Evolutionary conservation across 2,888 invertebrate species (phyloP), one percentile per base, ranked within the genome.

Genomic region (Agrochola litura): DNA sequence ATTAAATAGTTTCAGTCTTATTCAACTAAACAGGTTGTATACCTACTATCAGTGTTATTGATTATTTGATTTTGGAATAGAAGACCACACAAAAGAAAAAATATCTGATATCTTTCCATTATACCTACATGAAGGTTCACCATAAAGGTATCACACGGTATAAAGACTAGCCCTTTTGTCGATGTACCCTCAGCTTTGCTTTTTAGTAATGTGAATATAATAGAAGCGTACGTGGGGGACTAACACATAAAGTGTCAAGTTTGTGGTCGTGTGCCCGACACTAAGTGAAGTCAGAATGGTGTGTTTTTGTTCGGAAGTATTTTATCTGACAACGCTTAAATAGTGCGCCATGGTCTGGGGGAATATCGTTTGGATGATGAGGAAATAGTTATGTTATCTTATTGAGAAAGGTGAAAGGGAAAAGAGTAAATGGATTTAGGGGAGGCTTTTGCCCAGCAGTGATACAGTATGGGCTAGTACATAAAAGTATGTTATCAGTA

Each of bases 181-280:
- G 6, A 56, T 58, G 30, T 66, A 60, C 60, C 61, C 14, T n/a
- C 52, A 72, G 61, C 77, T 82, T 73, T 76, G 74, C 76, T 82
- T 87, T 82, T 77, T 64, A 81, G 74, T 88, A 87, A 87, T 80
- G 76, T 73, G 85, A 85, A 85, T 84, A 85, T 87, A 81, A 88
- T 83, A 85, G 76, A 43, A 74, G n/a, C n/a, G 76, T 69, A 80
- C 84, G 88, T 87, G 87, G 78, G 82, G 74, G 75, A 65, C 73
- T 69, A 12, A 60, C 71, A 52, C 77, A 77, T 88, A 88, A 88
- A 86, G 71, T 82, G 85, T 70, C 71, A 72, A 63, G 66, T 84
- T 86, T 80, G 88, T 87, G 88, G 60, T 46, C 66, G 74, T 86
- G 84, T 56, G 43, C 56, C 69, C 77, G 88, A 88, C 84, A 74